Evolutionary conservation across 1,140 invertebrate genomes (phyloP).

Genomic region (Leptopilina clavipes): DNA sequence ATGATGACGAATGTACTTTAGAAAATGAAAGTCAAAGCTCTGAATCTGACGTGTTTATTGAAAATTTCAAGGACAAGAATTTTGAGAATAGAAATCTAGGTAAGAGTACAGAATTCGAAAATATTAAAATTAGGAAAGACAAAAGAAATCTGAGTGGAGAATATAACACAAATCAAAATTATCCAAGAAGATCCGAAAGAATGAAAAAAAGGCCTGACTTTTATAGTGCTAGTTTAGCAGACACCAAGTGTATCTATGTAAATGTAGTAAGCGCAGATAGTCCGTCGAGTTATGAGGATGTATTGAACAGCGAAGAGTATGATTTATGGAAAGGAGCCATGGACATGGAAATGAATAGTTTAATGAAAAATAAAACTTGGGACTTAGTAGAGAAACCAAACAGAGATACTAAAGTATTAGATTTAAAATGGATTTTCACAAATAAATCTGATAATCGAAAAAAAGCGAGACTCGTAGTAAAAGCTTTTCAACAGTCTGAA

Average conservation of each 20-base stretch:
- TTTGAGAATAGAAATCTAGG: neutral
- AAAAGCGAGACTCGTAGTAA: too few relatives aligned
- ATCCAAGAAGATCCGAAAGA: neutral
- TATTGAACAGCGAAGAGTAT: neutral
- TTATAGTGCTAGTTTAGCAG: neutral
- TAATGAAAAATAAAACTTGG: neutral
- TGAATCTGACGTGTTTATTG: neutral
- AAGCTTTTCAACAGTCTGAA: too few relatives aligned
- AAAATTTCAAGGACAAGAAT: neutral
- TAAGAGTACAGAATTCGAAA: too few relatives aligned
- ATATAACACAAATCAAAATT: neutral
- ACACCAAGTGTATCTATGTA: conserved; percentile 35
- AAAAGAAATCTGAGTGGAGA: neutral
- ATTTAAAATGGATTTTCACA: neutral
- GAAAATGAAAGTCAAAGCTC: neutral
- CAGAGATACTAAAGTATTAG: neutral
- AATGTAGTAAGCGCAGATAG: conserved; percentile 27
- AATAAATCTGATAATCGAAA: neutral
- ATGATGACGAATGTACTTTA: neutral
- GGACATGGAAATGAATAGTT: conserved; percentile 42
- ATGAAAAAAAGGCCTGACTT: conserved; percentile 1
- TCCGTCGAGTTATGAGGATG: neutral
- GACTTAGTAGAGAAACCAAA: neutral
- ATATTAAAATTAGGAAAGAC: too few relatives aligned
- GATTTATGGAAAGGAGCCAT: conserved; percentile 62